phyloP scores from a whole-genome alignment of 2,888 invertebrate genomes.

The Leptopilina syphax region DNA sequence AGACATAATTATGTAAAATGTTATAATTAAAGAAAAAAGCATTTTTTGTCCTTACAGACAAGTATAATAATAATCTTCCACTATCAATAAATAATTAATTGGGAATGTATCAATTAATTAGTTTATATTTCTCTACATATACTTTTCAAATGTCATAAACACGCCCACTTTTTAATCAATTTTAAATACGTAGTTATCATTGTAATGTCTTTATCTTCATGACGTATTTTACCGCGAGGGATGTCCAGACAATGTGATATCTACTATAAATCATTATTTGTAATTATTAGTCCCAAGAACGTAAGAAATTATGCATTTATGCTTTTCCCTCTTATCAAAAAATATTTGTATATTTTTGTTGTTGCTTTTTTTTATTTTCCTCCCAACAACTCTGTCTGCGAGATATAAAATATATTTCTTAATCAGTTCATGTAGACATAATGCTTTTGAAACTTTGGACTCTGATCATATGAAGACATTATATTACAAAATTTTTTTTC shows the following conservation, averaged over 20 bases:
- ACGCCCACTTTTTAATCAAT: conserved; percentile 31
- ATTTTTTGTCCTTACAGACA: not conserved
- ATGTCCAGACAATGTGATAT: conserved; percentile 5
- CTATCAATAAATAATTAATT: not conserved
- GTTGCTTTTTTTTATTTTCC: not conserved
- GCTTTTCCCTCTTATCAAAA: too few relatives aligned
- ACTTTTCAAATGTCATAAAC: conserved; percentile 16
- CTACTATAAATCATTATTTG: not conserved
- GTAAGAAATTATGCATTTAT: conserved; percentile 21
- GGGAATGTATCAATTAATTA: conserved; percentile 25
- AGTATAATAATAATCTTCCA: not conserved
- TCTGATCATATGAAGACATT: not conserved
- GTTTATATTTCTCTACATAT: not conserved
- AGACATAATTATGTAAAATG: conserved; percentile 1
- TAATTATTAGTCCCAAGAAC: not conserved
- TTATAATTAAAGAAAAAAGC: not conserved
- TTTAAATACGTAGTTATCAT: not conserved
- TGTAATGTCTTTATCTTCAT: not conserved
- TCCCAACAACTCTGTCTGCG: not conserved
- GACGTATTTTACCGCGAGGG: conserved; percentile 10
- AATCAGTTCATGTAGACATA: not conserved
- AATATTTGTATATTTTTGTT: too few relatives aligned
- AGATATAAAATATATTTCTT: conserved; percentile 16
- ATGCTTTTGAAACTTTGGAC: conserved; percentile 23
- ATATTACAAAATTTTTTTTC: too few relatives aligned